Percentiles rank a stretch among this genome's conserved stretches.
Conservation (phyloP, 2,888 invertebrate genomes). For the Xiphydria camelus region DNA sequence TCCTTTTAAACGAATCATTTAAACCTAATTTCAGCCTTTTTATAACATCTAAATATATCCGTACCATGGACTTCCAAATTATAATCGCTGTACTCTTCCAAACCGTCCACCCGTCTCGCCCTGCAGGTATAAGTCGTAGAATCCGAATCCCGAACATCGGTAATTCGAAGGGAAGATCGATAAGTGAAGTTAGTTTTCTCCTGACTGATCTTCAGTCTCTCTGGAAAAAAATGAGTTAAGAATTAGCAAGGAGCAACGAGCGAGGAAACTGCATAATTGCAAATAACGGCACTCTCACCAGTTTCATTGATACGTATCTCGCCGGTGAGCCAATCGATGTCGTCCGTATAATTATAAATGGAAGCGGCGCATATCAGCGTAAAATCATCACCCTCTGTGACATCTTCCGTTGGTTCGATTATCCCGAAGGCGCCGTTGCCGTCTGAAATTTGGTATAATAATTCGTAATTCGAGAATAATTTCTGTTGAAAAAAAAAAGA, state of each 20-base stretch:
- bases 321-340: slow-evolving; percentile 61
- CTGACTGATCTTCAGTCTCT: slow-evolving; percentile 26
- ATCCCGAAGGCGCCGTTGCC: slow-evolving; percentile 57
- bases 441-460: slow-evolving; percentile 52
- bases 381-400: slow-evolving; percentile 63
- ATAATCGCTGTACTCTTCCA: no score
- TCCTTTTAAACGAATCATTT: no score
- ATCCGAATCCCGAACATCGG: slow-evolving; percentile 42
- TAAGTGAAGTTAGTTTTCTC: slow-evolving; percentile 49
- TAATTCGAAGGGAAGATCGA: slow-evolving; percentile 47
- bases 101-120: slow-evolving; percentile 25
- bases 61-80: slow-evolving; percentile 54
- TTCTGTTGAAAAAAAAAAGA: neutral
- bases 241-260: no score
- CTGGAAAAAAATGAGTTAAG: slow-evolving; percentile 25
- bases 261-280: no score
- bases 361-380: slow-evolving; percentile 65
- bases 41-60: neutral
- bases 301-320: slow-evolving; percentile 24
- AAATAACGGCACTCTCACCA: slow-evolving; percentile 32
- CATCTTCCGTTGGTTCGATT: slow-evolving; percentile 37
- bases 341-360: slow-evolving; percentile 58
- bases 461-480: neutral
- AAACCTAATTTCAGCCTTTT: no score
- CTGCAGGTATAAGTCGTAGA: slow-evolving; percentile 43